phyloP scores from a whole-genome alignment of 2,888 invertebrate species.

The Lymantria dispar region DNA sequence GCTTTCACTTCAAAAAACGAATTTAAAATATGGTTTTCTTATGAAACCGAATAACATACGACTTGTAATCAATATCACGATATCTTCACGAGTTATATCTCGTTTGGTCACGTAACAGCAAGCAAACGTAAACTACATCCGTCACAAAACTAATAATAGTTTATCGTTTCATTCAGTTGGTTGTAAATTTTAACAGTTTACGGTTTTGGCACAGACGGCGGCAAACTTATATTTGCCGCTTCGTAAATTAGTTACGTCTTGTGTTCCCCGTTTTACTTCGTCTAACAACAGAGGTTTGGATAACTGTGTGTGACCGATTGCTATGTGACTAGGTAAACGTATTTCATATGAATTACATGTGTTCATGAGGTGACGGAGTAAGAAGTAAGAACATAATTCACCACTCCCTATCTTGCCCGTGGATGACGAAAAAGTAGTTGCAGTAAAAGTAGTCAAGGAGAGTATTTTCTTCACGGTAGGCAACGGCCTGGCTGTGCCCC shows the following conservation, averaged over 20 bases:
- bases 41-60: not conserved
- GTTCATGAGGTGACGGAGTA: too few relatives aligned
- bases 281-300: conserved; percentile 24
- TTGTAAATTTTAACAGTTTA: conserved; percentile 62
- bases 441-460: too few relatives aligned
- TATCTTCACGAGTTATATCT: conserved; percentile 2
- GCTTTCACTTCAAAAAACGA: too few relatives aligned
- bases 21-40: too few relatives aligned
- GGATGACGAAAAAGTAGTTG: too few relatives aligned
- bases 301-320: conserved; percentile 7
- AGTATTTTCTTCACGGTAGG: too few relatives aligned
- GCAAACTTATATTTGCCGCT: conserved; percentile 55
- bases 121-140: conserved; percentile 38
- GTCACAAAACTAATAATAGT: conserved; percentile 62
- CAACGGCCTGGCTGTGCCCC: too few relatives aligned
- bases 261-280: conserved; percentile 40
- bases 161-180: conserved; percentile 53
- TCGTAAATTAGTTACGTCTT: conserved; percentile 43
- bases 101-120: conserved; percentile 19
- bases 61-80: not conserved
- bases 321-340: not conserved
- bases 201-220: conserved; percentile 54
- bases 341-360: too few relatives aligned
- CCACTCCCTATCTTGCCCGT: too few relatives aligned
- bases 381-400: too few relatives aligned